Conservation (phyloP, 2,888 invertebrate species). For the Ypsolopha sequella region DNA sequence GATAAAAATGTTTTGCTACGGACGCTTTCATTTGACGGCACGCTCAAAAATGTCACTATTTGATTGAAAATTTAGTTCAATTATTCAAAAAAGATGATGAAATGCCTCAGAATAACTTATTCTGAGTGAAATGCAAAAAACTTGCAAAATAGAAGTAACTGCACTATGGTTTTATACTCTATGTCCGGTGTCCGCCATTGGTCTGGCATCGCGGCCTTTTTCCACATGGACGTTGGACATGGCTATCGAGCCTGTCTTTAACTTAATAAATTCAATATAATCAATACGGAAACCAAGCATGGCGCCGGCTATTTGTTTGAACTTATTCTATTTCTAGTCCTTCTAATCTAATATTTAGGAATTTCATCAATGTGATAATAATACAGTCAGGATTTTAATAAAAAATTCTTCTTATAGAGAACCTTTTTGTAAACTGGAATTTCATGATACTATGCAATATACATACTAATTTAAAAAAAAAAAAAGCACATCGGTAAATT, state of each 20-base stretch:
- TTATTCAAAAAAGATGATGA: too few relatives aligned
- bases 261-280: conserved; percentile 22
- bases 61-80: too few relatives aligned
- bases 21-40: too few relatives aligned
- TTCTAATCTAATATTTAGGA: neutral
- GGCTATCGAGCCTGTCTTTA: conserved; percentile 14
- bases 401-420: too few relatives aligned
- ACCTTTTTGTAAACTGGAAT: too few relatives aligned
- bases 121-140: too few relatives aligned
- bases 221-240: conserved; percentile 2
- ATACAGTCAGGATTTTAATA: neutral
- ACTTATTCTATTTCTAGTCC: neutral
- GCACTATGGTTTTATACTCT: neutral
- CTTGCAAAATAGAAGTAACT: conserved; percentile 9
- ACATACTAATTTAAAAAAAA: too few relatives aligned
- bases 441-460: too few relatives aligned
- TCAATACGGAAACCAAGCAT: conserved; percentile 18
- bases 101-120: too few relatives aligned
- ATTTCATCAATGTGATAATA: neutral
- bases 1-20: too few relatives aligned
- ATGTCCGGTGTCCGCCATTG: neutral
- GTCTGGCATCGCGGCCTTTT: neutral
- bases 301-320: conserved; percentile 13
- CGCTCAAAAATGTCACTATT: too few relatives aligned
- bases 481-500: too few relatives aligned